A percentile compares a stretch with the other conserved stretches of the same genome.
Conservation (phyloP, 2,113 vertebrate species). For the Rhabdornis inornatus region DNA sequence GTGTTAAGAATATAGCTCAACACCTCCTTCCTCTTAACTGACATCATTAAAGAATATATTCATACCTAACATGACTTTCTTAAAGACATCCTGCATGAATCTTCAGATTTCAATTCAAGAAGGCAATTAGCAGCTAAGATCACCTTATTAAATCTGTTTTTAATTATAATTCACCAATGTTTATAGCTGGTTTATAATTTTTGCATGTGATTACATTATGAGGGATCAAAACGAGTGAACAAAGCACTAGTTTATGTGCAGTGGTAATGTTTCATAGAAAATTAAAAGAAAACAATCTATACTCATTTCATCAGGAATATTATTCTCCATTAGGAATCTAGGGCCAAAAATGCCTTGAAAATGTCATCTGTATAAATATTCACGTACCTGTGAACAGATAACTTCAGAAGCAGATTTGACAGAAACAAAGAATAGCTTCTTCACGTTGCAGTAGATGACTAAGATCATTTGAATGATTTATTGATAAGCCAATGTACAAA, state of each 20-base stretch:
- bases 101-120: neutral
- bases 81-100: neutral
- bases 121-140: neutral
- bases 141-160: neutral
- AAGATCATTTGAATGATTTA: constrained; percentile 60
- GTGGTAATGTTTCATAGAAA: neutral
- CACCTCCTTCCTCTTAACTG: neutral
- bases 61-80: neutral
- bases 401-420: constrained; percentile 37
- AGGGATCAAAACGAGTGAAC: neutral
- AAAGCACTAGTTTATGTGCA: neutral
- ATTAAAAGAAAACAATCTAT: neutral
- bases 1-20: neutral
- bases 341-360: neutral
- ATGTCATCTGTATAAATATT: constrained; percentile 26
- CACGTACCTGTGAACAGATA: constrained; percentile 12
- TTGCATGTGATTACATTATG: neutral
- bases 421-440: constrained; percentile 22
- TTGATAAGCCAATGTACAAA: constrained; percentile 30
- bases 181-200: neutral
- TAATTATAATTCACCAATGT: neutral
- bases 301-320: neutral
- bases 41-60: neutral
- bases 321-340: neutral
- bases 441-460: neutral